Percentiles rank a stretch among this genome's conserved stretches.
These are phyloP conservation scores for Strigamia maritima DNA, from an alignment of 2,888 invertebrate genomes.

Conservation along the genomic window DNA sequence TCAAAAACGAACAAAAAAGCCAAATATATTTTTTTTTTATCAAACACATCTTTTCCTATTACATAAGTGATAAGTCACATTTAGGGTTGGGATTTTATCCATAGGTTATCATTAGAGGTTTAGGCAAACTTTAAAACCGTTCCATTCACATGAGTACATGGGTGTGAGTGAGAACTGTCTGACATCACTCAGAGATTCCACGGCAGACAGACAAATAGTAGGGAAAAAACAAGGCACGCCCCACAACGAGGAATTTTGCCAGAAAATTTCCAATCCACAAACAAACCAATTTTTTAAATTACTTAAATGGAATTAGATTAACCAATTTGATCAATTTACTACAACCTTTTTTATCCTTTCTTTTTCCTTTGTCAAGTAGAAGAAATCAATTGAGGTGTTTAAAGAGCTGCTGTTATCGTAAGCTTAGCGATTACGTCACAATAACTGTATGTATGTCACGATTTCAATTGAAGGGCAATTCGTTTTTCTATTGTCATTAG, in stretches of 20 bases:
- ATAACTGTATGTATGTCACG: not conserved
- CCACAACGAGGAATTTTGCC: conserved; percentile 12
- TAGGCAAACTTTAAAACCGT: not conserved
- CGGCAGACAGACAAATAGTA: not conserved
- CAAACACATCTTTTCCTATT: too few relatives aligned
- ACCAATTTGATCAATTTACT: conserved; percentile 16
- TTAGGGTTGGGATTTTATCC: too few relatives aligned
- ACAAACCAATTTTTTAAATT: not conserved
- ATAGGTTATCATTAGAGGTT: not conserved
- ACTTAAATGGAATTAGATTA: not conserved
- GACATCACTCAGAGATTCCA: conserved; percentile 6
- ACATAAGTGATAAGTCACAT: too few relatives aligned
- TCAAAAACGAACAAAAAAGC: too few relatives aligned
- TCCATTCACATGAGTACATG: not conserved
- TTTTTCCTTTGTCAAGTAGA: not conserved
- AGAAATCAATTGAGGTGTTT: not conserved
- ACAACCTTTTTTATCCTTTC: not conserved
- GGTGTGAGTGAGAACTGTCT: conserved; percentile 13
- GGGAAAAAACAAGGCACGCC: not conserved
- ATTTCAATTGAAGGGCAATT: conserved; percentile 15
- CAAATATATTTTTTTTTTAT: too few relatives aligned
- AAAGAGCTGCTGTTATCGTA: not conserved
- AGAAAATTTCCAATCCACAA: not conserved
- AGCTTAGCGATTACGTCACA: not conserved
- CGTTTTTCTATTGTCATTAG: conserved; percentile 15